Evolutionary conservation across 92 coral and sea anemone genomes (phyloP).

Genomic region (Epizoanthus rinbou): DNA sequence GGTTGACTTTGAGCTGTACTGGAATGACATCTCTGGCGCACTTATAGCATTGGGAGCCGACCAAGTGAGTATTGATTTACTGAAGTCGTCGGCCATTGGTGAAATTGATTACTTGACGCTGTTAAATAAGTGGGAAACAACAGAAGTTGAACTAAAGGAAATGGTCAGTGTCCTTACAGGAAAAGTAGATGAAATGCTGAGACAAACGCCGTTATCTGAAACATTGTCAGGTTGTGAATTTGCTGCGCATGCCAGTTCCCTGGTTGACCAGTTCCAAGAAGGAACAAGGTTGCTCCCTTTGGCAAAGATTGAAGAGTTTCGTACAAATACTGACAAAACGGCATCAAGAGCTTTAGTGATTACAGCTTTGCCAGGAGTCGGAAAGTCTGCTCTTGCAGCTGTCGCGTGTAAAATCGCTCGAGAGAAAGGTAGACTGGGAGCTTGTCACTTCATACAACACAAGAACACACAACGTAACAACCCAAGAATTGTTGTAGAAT

Average conservation of each 20-base stretch:
- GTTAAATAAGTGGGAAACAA: no score
- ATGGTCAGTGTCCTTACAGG: no score
- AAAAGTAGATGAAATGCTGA: no score
- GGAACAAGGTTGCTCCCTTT: conserved; percentile 56
- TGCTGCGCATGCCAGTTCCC: conserved; percentile 38
- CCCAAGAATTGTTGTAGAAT: conserved; percentile 7
- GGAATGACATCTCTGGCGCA: conserved; percentile 29
- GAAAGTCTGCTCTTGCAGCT: conserved; percentile 7
- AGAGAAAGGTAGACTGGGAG: neutral
- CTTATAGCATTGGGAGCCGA: conserved; percentile 5
- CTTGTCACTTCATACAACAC: conserved; percentile 37
- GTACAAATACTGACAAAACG: conserved; percentile 20
- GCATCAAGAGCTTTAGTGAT: conserved; percentile 56
- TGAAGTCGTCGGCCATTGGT: neutral
- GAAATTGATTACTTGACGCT: no score
- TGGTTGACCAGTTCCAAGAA: conserved; percentile 20
- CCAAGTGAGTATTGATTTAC: neutral
- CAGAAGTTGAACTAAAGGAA: no score
- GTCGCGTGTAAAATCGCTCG: neutral
- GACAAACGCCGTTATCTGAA: no score
- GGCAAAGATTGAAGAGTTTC: conserved; percentile 28
- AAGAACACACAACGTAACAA: conserved; percentile 26
- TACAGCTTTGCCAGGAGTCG: conserved; percentile 14
- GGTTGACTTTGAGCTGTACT: conserved; percentile 18
- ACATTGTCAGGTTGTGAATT: conserved; percentile 43